phyloP scores from a whole-genome alignment of 2,113 vertebrate genomes.

The Passer montanus region DNA sequence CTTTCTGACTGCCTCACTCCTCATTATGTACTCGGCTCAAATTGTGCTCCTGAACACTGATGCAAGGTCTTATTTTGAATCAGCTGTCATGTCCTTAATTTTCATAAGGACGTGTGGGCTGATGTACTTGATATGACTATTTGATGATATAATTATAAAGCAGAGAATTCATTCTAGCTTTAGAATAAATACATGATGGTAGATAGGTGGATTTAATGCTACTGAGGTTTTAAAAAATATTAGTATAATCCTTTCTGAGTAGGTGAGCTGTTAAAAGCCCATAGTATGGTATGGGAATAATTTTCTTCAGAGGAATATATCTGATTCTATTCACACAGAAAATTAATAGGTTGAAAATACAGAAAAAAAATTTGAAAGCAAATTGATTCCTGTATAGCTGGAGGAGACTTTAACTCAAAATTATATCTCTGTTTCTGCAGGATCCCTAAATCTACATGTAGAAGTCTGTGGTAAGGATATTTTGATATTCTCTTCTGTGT shows the following conservation, averaged over 20 bases:
- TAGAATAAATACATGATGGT: neutral
- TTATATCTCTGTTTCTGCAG: neutral
- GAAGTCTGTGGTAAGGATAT: neutral
- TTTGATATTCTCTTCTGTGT: neutral
- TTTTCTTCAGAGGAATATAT: neutral
- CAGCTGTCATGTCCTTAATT: conserved; percentile 2
- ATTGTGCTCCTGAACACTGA: neutral
- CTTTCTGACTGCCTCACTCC: neutral
- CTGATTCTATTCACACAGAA: neutral
- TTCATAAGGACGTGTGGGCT: neutral
- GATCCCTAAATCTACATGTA: neutral
- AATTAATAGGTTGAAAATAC: neutral
- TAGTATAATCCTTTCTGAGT: neutral
- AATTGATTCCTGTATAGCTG: neutral
- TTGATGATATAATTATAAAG: conserved; percentile 23
- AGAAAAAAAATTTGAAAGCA: neutral
- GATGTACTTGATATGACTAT: neutral
- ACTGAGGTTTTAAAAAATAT: neutral
- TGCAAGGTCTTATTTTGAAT: conserved; percentile 13
- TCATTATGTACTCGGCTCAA: neutral
- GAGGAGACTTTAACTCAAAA: neutral
- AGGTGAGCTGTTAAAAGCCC: neutral
- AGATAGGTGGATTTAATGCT: neutral
- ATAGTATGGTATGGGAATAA: neutral
- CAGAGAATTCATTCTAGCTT: neutral